phyloP scores from a whole-genome alignment of 2,888 invertebrate genomes.

The Conchocele bisecta region DNA sequence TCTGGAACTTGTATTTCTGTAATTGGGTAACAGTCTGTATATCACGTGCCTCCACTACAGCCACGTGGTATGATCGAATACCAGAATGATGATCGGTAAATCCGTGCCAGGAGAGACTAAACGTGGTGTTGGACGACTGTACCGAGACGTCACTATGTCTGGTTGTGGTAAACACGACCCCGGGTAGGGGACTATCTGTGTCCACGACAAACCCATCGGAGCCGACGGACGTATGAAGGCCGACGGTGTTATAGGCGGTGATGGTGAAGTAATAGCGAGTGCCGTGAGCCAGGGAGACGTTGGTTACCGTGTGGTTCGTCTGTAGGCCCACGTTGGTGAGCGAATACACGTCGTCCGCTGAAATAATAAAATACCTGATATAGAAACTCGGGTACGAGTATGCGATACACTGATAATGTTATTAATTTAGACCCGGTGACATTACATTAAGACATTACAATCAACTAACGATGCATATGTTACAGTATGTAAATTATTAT shows the following conservation, averaged over 20 bases:
- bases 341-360: not conserved
- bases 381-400: too few species aligned
- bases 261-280: constrained; percentile 55
- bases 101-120: constrained; percentile 58
- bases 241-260: constrained; percentile 47
- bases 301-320: constrained; percentile 21
- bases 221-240: constrained; percentile 30
- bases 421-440: too few species aligned
- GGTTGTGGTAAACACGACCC: constrained; percentile 51
- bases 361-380: too few species aligned
- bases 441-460: too few species aligned
- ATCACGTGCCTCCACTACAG: constrained; percentile 8
- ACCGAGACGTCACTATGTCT: constrained; percentile 25
- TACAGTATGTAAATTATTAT: too few species aligned
- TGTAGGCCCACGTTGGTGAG: constrained; percentile 6
- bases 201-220: constrained; percentile 61
- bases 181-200: constrained; percentile 40
- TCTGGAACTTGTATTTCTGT: not conserved
- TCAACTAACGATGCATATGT: too few species aligned
- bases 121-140: constrained; percentile 25
- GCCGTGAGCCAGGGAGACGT: constrained; percentile 34
- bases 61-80: constrained; percentile 36
- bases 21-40: not conserved
- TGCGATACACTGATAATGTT: too few species aligned
- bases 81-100: constrained; percentile 55